A percentile compares a stretch with the other conserved stretches of the same genome.
These are phyloP conservation scores for Heteractis magnifica DNA, from an alignment of 92 coral and sea anemone species.

Conservation along the genomic window DNA sequence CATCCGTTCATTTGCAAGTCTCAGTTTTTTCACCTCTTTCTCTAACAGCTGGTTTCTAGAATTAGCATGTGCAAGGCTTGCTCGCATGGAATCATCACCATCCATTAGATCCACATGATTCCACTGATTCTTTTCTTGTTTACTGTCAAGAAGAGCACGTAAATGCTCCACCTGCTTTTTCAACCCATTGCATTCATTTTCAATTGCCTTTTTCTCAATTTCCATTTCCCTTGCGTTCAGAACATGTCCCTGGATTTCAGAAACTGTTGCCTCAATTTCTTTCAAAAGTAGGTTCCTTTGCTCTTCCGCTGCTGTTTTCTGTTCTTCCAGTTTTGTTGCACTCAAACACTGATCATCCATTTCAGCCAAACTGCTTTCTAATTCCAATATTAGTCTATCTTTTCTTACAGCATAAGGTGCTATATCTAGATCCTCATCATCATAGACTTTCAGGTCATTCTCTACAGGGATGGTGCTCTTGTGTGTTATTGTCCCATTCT, in stretches of 20 bases:
- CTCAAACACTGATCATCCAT: conserved; percentile 72
- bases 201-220: conserved; percentile 64
- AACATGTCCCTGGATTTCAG: conserved; percentile 79
- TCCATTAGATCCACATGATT: conserved; percentile 48
- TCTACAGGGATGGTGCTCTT: neutral
- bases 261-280: conserved; percentile 73
- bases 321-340: conserved; percentile 61
- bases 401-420: conserved; percentile 60
- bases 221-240: conserved; percentile 69
- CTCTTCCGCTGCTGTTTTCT: conserved; percentile 58
- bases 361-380: conserved; percentile 77
- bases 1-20: conserved; percentile 63
- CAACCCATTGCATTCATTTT: conserved; percentile 66
- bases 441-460: conserved; percentile 13
- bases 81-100: conserved; percentile 37
- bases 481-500: conserved; percentile 27
- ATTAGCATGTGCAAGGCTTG: conserved; percentile 40
- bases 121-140: conserved; percentile 30
- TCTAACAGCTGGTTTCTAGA: conserved; percentile 40
- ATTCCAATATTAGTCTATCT: conserved; percentile 81
- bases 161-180: conserved; percentile 67
- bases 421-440: conserved; percentile 55
- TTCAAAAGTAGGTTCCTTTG: conserved; percentile 59
- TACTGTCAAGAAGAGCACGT: conserved; percentile 41
- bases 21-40: conserved; percentile 56